Base-by-base conservation (phyloP, 2,797 vertebrate species). In the Petrocephalus sullivani region DNA sequence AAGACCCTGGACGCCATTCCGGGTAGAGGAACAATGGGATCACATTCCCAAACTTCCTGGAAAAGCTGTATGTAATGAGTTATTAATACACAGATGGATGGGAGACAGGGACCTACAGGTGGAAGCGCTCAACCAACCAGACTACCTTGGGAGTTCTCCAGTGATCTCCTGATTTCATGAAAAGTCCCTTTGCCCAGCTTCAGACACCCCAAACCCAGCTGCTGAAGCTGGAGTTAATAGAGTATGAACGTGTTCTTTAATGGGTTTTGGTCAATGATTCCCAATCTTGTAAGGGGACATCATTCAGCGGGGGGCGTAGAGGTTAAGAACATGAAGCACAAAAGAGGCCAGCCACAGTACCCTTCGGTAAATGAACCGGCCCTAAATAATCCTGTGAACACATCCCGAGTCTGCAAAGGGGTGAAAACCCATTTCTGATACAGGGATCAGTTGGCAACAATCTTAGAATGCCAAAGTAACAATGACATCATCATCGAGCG, bases 121-220 rank as follows among this genome's bases (percentile, higher is more conserved):
- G 21, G 19, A 2, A 61, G 37, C 4, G 14, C 33, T 3, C 9
- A 9, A 3, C 10, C 87, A 51, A 41, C 41, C 71, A 21, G 33
- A 19, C 21, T 83, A 46, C 56, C 61, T 37, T 6, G 8, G 19
- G 57, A 64, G 41, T 8, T 23, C 41, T 28, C 49, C 57, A 16
- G 61, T 84, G 12, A 16, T 37, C 37, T 51, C 54, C 67, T 83
- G 88, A 90, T 88, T 90, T 89, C 91, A 91, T 90, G 89, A 28
- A 64, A 23, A 28, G 64, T 71, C 10, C 14, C 12, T 37, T 14
- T 33, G 28, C 1, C 10, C 64, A 71, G 10, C 64, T 71, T 28
- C 23, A 33, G 61, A 67, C 4, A 4, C 28, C 28, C 28, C 64
- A 71, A 71, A 33, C 12, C 28, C 64, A 71, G 64, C 37, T 78